These are phyloP conservation scores for Gambusia holbrooki DNA, from an alignment of 2,113 vertebrate genomes.

Conservation along the genomic window DNA sequence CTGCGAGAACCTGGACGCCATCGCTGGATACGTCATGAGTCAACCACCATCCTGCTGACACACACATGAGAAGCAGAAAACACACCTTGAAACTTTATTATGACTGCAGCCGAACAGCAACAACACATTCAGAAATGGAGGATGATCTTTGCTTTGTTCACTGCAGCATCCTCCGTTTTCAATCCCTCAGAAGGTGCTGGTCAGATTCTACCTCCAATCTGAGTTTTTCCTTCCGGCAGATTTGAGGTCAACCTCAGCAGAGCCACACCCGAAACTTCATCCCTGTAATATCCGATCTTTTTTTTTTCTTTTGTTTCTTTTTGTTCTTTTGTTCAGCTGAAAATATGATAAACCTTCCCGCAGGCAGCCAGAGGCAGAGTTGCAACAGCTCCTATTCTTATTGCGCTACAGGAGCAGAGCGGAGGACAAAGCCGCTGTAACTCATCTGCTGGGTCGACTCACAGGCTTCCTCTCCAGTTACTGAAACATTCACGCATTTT, in stretches of 20 bases:
- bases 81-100: not conserved
- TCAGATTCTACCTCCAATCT: too few relatives aligned
- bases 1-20: constrained; percentile 74
- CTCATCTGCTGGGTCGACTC: not conserved
- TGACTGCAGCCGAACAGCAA: too few relatives aligned
- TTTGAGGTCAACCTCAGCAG: not conserved
- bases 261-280: not conserved
- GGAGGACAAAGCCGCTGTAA: not conserved
- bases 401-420: too few relatives aligned
- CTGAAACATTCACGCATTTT: too few relatives aligned
- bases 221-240: too few relatives aligned
- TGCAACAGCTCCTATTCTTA: not conserved
- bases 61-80: constrained; percentile 13
- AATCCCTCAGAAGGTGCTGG: too few relatives aligned
- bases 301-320: not conserved
- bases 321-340: not conserved
- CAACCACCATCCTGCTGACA: constrained; percentile 17
- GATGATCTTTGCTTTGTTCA: too few relatives aligned
- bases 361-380: not conserved
- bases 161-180: too few relatives aligned
- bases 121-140: too few relatives aligned
- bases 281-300: not conserved
- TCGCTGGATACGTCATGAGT: constrained; percentile 40
- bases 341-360: not conserved
- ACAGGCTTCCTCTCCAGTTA: too few relatives aligned